phyloP scores from a whole-genome alignment of 2,113 vertebrate species.

The Falcunculus frontatus region DNA sequence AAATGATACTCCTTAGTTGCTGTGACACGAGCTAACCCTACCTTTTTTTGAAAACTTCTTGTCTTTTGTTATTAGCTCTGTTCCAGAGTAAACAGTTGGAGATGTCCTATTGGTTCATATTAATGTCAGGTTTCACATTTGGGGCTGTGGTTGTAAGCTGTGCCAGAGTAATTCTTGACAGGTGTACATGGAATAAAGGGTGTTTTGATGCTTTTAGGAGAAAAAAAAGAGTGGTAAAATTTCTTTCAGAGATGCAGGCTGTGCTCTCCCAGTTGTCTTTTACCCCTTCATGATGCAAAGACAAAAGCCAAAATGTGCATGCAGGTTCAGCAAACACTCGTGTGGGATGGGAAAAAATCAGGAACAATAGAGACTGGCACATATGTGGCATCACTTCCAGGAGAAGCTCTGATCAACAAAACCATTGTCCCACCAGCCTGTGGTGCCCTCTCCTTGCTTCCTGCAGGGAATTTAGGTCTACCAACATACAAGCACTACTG shows the following conservation, averaged over 20 bases:
- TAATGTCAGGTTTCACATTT: not conserved
- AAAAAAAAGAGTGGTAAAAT: not conserved
- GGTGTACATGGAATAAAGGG: not conserved
- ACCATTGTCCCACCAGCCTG: not conserved
- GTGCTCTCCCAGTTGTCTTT: not conserved
- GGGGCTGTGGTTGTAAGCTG: not conserved
- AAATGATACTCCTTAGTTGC: not conserved
- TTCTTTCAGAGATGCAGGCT: not conserved
- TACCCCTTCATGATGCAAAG: not conserved
- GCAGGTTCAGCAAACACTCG: not conserved
- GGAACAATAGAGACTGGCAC: not conserved
- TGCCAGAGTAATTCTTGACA: not conserved
- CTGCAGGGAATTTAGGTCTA: not conserved
- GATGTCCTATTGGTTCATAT: not conserved
- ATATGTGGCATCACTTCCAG: not conserved
- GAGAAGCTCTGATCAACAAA: not conserved
- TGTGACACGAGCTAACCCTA: not conserved
- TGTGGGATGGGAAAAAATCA: not conserved
- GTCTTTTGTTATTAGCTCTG: not conserved
- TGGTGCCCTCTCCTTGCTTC: not conserved
- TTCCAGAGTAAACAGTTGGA: not conserved
- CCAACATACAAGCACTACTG: not conserved
- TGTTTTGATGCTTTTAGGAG: not conserved
- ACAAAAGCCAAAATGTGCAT: fast-evolving
- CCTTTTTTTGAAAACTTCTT: not conserved